Base-by-base conservation (phyloP, 2,113 vertebrate genomes). In the Etheostoma spectabile region DNA sequence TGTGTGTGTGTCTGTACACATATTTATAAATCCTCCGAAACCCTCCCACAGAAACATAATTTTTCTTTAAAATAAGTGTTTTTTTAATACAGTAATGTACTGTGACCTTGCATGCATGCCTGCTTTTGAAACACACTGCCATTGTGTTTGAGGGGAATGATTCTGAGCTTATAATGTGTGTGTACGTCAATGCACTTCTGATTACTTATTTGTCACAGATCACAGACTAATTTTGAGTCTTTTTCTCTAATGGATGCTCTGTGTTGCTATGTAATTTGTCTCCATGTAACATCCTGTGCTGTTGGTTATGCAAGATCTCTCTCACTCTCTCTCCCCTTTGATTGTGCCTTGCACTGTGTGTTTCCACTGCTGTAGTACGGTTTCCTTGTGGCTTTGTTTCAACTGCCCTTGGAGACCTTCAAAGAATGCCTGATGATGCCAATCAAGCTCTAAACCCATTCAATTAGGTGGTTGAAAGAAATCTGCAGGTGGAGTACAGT, bases 311-410 rank as follows among this genome's bases (percentile, higher is more conserved):
- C 69, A 89, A 90, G 38, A 22, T 16, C 52, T 67, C 45, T 52
- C 59, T 51, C 38, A 24, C 48, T 53, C 46, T 52, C 51, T 35
- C 27, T 68, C 35, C 42, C 51, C 71, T 57, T 75, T 61, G 55
- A 56, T 30, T 66, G 57, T 63, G 27, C 56, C n/a, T 63, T 59
- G 3, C 33, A 64, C 73, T 56, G 27, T 68, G 63, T 64, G 62
- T 75, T 85, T 83, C 53, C 82, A 63, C 57, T 24, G 59, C 62
- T 49, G 67, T 56, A 19, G 52, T 75, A 74, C 76, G 78, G 74
- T 83, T 91, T 89, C 85, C 82, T 83, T 78, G 81, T 66, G 70
- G 62, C 75, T 78, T 88, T 92, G 87, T 90, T 89, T 61, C 61
- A 4, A 35, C 45, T 61, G 74, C 74, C 78, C 79, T 86, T 85